phyloP scores from a whole-genome alignment of 1,140 invertebrate species.

The Adoxophyes honmai region DNA sequence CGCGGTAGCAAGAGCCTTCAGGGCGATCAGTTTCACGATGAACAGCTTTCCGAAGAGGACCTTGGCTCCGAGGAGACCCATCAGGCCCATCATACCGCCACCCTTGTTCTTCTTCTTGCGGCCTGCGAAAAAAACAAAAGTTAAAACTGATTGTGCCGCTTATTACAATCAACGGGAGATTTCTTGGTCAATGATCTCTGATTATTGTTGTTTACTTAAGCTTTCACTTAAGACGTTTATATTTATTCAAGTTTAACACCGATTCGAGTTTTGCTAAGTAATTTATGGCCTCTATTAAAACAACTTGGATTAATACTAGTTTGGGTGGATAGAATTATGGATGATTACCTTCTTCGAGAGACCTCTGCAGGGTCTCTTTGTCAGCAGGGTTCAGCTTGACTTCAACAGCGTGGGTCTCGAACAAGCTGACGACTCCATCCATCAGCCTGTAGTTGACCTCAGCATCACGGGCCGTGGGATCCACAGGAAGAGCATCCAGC shows the following conservation, averaged over 20 bases:
- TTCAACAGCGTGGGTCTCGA: conserved; percentile 64
- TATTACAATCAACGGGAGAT: neutral
- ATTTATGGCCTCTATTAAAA: neutral
- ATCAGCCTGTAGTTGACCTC: conserved; percentile 66
- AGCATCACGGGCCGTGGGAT: conserved; percentile 55
- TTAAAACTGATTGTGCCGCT: conserved; percentile 5
- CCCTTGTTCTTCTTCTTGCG: conserved; percentile 64
- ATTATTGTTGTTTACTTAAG: conserved; percentile 3
- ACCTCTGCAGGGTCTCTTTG: conserved; percentile 60
- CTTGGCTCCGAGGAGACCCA: conserved; percentile 63
- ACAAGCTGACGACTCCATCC: conserved; percentile 62
- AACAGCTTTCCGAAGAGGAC: conserved; percentile 64
- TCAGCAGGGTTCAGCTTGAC: conserved; percentile 67
- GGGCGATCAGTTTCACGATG: conserved; percentile 65
- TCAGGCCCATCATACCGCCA: conserved; percentile 50
- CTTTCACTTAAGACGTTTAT: conserved; percentile 13
- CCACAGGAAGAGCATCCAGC: conserved; percentile 53
- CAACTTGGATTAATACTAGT: neutral
- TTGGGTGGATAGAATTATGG: neutral
- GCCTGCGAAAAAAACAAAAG: conserved; percentile 36
- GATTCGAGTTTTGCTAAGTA: neutral
- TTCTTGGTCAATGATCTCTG: conserved; percentile 1
- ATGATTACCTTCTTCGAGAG: conserved; percentile 63
- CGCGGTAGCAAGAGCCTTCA: conserved; percentile 65
- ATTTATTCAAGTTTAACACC: neutral